A percentile compares a stretch with the other conserved stretches of the same genome.
These are phyloP conservation scores for Mimumesa dahlbomi DNA, from an alignment of 2,888 invertebrate species.

Conservation along the genomic window DNA sequence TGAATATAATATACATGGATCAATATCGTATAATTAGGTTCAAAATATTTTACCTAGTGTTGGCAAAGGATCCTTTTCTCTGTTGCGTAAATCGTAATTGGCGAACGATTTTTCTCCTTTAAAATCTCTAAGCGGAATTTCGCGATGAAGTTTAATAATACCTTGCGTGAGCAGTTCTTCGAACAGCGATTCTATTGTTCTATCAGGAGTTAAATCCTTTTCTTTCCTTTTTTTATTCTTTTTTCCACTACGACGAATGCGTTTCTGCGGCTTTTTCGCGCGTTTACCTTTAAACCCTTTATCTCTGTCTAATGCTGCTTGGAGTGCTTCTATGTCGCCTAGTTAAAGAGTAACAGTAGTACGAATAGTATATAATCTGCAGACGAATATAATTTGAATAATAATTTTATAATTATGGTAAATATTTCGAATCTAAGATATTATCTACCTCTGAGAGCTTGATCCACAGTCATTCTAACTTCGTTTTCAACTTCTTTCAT, in stretches of 20 bases:
- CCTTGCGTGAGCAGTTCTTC: slow-evolving; percentile 96
- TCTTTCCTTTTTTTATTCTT: slow-evolving; percentile 96
- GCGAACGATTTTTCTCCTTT: slow-evolving; percentile 90
- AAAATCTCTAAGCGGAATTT: slow-evolving; percentile 86
- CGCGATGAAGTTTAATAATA: slow-evolving; percentile 90
- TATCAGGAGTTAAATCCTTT: slow-evolving; percentile 95
- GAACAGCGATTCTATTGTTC: slow-evolving; percentile 93
- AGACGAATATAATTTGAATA: neutral
- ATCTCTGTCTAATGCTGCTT: slow-evolving; percentile 88
- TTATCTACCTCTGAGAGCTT: slow-evolving; percentile 84
- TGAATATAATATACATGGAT: too few species aligned
- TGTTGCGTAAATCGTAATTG: slow-evolving; percentile 82
- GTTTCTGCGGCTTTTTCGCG: slow-evolving; percentile 89
- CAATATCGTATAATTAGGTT: too few species aligned
- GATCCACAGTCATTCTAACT: slow-evolving; percentile 90
- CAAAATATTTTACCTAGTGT: slow-evolving; percentile 68
- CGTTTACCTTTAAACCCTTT: slow-evolving; percentile 88
- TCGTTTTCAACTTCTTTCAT: slow-evolving; percentile 91
- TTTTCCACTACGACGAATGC: slow-evolving; percentile 89
- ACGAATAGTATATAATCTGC: too few species aligned
- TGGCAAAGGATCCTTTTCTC: slow-evolving; percentile 83
- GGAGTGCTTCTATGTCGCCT: slow-evolving; percentile 83
- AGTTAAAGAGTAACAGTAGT: slow-evolving; percentile 1
- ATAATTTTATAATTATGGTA: neutral
- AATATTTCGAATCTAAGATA: neutral